Evolutionary conservation across 2,113 vertebrate species (phyloP).

Genomic region (Thryonomys swinderianus): DNA sequence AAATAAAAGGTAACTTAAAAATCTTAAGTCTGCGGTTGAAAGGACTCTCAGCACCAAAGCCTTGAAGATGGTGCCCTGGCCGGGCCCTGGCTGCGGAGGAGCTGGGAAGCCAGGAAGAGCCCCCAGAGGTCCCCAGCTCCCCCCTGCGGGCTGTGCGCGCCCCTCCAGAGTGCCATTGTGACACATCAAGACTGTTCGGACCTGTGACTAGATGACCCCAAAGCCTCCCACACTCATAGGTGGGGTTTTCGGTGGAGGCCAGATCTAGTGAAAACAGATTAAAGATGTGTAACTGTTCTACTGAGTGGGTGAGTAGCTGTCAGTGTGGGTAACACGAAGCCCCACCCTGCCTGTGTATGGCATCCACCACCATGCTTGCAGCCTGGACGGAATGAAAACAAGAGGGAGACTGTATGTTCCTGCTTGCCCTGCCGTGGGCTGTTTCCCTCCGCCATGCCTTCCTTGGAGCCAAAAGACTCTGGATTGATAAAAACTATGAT

Average conservation of each 20-base stretch:
- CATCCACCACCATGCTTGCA: neutral
- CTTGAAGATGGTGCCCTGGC: rapidly evolving
- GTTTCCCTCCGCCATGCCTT: neutral
- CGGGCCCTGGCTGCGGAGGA: rapidly evolving
- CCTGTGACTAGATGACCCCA: neutral
- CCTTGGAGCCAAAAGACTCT: neutral
- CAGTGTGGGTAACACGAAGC: neutral
- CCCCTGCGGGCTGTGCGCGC: rapidly evolving
- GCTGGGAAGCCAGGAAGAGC: rapidly evolving
- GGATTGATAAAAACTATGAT: neutral
- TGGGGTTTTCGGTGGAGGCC: neutral
- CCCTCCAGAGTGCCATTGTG: neutral
- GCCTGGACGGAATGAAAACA: neutral
- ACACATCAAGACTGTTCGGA: neutral
- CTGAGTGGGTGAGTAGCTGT: neutral
- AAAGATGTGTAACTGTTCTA: neutral
- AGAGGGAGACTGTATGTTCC: neutral
- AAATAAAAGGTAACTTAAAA: neutral
- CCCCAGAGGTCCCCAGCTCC: neutral
- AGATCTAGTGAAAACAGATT: neutral
- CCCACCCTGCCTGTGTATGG: neutral
- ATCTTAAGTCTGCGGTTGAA: no score
- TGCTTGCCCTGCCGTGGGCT: neutral
- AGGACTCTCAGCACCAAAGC: no score
- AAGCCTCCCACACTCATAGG: neutral